phyloP scores from a whole-genome alignment of 2,113 vertebrate genomes.

The Miniopterus natalensis region DNA sequence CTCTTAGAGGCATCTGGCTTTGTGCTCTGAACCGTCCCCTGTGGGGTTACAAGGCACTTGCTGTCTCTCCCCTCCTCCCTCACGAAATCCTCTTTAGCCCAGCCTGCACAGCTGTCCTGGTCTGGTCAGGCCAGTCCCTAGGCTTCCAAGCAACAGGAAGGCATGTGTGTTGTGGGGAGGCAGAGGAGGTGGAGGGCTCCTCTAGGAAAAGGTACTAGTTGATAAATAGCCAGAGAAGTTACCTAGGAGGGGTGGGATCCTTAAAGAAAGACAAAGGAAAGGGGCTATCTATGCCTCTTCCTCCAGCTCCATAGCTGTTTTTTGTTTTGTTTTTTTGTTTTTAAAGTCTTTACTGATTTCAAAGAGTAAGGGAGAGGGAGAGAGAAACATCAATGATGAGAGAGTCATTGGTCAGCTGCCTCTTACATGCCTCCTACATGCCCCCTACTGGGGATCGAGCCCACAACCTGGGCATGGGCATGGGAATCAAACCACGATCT shows the following conservation, averaged over 20 bases:
- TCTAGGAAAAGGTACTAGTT: not conserved
- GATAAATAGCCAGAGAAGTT: not conserved
- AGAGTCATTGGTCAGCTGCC: no score
- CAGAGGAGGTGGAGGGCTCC: not conserved
- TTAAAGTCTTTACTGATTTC: no score
- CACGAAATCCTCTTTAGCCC: not conserved
- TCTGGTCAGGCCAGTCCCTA: not conserved
- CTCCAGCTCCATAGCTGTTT: not conserved
- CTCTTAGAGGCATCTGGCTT: not conserved
- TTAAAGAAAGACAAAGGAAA: not conserved
- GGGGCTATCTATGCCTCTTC: not conserved
- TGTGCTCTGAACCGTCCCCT: not conserved
- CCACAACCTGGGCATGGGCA: no score
- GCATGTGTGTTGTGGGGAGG: constrained; percentile 29
- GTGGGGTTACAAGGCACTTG: not conserved
- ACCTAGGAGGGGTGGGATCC: not conserved
- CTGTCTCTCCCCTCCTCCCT: not conserved
- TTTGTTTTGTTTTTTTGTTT: no score
- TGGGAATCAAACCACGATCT: no score
- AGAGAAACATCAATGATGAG: no score
- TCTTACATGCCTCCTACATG: no score
- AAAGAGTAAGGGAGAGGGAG: no score
- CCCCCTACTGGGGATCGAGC: no score
- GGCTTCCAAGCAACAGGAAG: constrained; percentile 67
- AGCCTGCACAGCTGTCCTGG: constrained; percentile 41